phyloP scores from a whole-genome alignment of 2,113 vertebrate species.

The Maccullochella peelii region DNA sequence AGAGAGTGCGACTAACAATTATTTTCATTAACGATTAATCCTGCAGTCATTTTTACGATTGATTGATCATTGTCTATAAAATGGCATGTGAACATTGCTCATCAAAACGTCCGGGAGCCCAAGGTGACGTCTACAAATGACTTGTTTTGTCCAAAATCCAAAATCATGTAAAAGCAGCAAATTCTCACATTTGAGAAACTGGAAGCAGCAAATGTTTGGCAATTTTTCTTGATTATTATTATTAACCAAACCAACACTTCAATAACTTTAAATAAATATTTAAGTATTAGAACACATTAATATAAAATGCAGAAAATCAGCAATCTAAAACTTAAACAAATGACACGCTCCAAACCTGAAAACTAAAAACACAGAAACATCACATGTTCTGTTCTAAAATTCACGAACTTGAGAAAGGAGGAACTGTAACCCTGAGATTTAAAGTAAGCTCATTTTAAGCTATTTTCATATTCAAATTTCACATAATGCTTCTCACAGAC shows the following conservation, averaged over 20 bases:
- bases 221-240: not conserved
- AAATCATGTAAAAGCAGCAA: not conserved
- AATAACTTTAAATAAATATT: not conserved
- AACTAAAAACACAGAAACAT: not conserved
- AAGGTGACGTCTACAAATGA: not conserved
- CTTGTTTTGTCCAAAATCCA: conserved; percentile 10
- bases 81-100: too few relatives aligned
- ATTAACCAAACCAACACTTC: not conserved
- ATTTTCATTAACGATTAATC: not conserved
- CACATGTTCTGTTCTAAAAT: too few relatives aligned
- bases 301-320: not conserved
- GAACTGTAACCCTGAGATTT: not conserved
- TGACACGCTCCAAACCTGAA: not conserved
- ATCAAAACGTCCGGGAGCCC: not conserved
- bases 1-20: not conserved
- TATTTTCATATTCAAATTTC: conserved; percentile 60
- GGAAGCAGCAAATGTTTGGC: not conserved
- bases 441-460: conserved; percentile 46
- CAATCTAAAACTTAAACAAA: not conserved
- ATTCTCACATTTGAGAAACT: not conserved
- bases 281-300: not conserved
- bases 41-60: not conserved
- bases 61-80: not conserved
- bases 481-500: conserved; percentile 50
- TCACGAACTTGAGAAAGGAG: not conserved